Evolutionary conservation across 2,113 vertebrate genomes (phyloP).

Genomic region (Bubo blakistoni): DNA sequence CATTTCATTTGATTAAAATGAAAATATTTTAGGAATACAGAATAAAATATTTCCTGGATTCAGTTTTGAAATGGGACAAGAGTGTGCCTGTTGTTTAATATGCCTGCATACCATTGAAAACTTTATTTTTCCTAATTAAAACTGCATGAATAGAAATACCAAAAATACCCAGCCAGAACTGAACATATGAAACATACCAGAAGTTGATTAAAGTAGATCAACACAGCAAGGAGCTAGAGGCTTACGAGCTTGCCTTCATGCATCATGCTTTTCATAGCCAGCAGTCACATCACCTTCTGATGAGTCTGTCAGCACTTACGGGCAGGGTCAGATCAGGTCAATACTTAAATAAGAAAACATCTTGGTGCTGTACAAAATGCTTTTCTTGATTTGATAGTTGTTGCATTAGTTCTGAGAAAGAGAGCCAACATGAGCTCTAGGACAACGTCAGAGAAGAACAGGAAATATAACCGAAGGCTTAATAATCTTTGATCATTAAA

Average conservation of each 20-base stretch:
- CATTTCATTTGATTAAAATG: neutral
- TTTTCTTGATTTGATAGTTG: neutral
- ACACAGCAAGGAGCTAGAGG: neutral
- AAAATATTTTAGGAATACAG: neutral
- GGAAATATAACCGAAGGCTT: neutral
- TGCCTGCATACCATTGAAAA: neutral
- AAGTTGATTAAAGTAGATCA: conserved; percentile 7
- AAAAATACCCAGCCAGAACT: neutral
- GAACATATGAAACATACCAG: neutral
- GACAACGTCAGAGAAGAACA: neutral
- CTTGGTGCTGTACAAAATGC: neutral
- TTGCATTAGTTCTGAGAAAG: too few species aligned
- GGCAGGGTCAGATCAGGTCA: conserved; percentile 5
- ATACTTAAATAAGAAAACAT: neutral
- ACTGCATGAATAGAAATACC: neutral
- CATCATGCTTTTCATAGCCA: conserved; percentile 5
- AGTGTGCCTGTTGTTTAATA: neutral
- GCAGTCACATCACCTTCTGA: conserved; percentile 40
- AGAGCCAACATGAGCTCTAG: neutral
- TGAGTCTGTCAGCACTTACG: conserved; percentile 13
- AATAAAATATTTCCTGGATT: neutral
- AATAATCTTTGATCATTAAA: neutral
- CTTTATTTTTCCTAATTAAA: neutral
- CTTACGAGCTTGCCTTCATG: neutral
- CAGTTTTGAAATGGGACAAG: neutral